phyloP scores from a whole-genome alignment of 2,113 vertebrate genomes.

The Phocoena phocoena region DNA sequence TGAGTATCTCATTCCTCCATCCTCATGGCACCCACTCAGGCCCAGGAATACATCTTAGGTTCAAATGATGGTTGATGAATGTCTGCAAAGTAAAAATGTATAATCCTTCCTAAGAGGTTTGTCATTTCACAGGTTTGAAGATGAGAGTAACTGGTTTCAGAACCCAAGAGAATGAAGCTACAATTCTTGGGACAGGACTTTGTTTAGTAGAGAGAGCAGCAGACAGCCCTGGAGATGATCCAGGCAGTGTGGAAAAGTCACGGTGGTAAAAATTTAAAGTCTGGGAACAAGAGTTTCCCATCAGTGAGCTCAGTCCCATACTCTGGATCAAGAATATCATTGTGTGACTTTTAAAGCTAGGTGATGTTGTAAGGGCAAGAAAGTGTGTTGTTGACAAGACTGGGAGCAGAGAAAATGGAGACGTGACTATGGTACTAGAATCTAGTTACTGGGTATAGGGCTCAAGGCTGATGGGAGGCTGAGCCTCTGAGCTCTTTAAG shows the following conservation, averaged over 20 bases:
- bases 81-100: neutral
- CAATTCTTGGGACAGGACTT: neutral
- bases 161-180: neutral
- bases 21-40: neutral
- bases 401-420: neutral
- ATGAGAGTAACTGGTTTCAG: neutral
- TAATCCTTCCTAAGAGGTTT: neutral
- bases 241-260: neutral
- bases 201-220: neutral
- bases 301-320: neutral
- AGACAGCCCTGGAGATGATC: neutral
- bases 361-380: neutral
- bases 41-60: neutral
- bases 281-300: neutral
- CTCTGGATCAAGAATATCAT: neutral
- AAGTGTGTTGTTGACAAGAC: neutral
- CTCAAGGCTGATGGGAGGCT: neutral
- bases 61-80: neutral
- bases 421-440: neutral
- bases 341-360: neutral
- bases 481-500: neutral
- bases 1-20: neutral
- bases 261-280: neutral
- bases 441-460: neutral
- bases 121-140: constrained; percentile 1